Conservation (phyloP, 2,113 vertebrate genomes). For the Pachypanchax playfairii region DNA sequence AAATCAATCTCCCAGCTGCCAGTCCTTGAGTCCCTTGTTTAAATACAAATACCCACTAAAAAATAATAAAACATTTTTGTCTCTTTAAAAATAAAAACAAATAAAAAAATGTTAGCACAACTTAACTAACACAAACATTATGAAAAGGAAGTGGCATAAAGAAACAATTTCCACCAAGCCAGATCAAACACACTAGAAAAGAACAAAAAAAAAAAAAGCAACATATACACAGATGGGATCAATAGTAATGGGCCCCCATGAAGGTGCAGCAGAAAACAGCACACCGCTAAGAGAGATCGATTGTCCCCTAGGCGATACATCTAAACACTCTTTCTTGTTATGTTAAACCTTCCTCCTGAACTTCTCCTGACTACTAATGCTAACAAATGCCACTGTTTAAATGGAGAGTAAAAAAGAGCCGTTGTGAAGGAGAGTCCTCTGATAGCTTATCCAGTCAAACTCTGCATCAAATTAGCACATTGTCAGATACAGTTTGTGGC, state of each 20-base stretch:
- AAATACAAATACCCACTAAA: too few species aligned
- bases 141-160: slow-evolving; percentile 13
- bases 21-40: too few species aligned
- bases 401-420: slow-evolving; percentile 44
- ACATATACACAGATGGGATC: slow-evolving; percentile 31
- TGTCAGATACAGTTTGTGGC: slow-evolving; percentile 50
- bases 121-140: neutral
- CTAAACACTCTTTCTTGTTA: slow-evolving; percentile 65
- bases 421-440: slow-evolving; percentile 45
- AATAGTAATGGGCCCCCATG: slow-evolving; percentile 51
- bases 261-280: slow-evolving; percentile 53
- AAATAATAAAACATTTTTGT: neutral
- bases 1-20: too few species aligned
- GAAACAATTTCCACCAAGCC: slow-evolving; percentile 21
- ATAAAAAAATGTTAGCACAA: neutral
- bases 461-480: slow-evolving; percentile 57
- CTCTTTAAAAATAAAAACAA: neutral
- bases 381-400: slow-evolving; percentile 39
- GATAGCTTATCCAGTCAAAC: slow-evolving; percentile 58
- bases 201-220: slow-evolving; percentile 11
- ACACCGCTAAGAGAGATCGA: slow-evolving; percentile 58
- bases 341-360: slow-evolving; percentile 47
- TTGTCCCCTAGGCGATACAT: slow-evolving; percentile 53
- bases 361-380: slow-evolving; percentile 58
- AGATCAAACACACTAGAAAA: slow-evolving; percentile 18